Evolutionary conservation across 2,888 invertebrate species (phyloP).

Genomic region (Iphiclides podalirius): DNA sequence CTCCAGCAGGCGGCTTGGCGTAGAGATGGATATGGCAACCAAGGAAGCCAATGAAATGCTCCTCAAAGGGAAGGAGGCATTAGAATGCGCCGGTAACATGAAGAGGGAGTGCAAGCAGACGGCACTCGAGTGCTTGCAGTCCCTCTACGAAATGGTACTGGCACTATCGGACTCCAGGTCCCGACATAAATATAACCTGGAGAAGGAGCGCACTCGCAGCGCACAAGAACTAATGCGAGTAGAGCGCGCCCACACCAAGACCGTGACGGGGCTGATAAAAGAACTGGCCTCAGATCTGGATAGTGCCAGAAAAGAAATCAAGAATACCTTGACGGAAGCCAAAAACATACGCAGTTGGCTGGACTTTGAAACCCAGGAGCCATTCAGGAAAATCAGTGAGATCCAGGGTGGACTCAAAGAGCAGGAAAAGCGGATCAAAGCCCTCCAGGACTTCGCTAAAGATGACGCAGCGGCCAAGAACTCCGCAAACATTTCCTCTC

Average conservation of each 20-base stretch:
- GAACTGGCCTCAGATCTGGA: slow-evolving; percentile 3
- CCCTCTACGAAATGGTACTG: slow-evolving; percentile 2
- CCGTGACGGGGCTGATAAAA: neutral
- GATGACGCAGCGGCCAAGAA: too few relatives aligned
- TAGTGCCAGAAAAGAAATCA: slow-evolving; percentile 4
- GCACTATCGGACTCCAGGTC: slow-evolving; percentile 1
- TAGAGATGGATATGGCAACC: too few relatives aligned
- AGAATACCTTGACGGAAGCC: neutral
- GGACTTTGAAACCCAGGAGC: slow-evolving; percentile 13
- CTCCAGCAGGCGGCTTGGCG: too few relatives aligned
- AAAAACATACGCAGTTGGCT: slow-evolving; percentile 17
- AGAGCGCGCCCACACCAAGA: slow-evolving; percentile 20
- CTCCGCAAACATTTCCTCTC: too few relatives aligned
- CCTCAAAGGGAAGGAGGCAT: too few relatives aligned
- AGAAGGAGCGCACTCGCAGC: neutral
- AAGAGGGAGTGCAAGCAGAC: too few relatives aligned
- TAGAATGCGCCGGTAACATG: too few relatives aligned
- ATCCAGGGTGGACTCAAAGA: neutral
- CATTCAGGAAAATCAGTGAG: neutral
- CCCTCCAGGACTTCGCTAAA: neutral
- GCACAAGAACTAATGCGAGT: slow-evolving; percentile 16
- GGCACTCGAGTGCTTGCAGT: neutral
- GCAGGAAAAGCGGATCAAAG: neutral
- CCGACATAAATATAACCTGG: slow-evolving; percentile 1
- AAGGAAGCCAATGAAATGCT: too few relatives aligned